Evolutionary conservation across 2,888 invertebrate species (phyloP).

Genomic region (Caenorhabditis sp.): DNA sequence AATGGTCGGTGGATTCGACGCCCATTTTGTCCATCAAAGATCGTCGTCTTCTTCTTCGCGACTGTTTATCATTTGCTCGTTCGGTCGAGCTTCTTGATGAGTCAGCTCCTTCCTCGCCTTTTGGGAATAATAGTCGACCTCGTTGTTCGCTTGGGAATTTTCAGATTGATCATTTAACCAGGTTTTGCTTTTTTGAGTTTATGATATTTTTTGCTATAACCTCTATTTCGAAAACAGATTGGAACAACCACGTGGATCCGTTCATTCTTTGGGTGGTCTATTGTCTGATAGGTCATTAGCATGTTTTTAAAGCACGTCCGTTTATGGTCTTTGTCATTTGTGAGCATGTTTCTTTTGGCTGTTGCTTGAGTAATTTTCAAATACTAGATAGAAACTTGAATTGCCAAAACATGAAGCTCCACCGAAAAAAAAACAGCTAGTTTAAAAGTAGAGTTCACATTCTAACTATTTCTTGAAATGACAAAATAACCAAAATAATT

Average conservation of each 20-base stretch:
- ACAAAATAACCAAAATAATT: too few relatives aligned
- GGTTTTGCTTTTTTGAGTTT: conserved; percentile 26
- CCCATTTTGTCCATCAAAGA: conserved; percentile 24
- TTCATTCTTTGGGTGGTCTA: conserved; percentile 44
- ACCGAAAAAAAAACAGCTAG: too few relatives aligned
- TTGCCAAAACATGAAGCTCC: too few relatives aligned
- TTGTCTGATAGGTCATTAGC: conserved; percentile 28
- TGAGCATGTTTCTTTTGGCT: conserved; percentile 4
- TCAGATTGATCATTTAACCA: conserved; percentile 32
- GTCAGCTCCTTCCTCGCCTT: conserved; percentile 36
- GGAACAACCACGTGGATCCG: conserved; percentile 49
- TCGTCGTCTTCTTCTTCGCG: conserved; percentile 29
- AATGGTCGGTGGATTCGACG: conserved; percentile 24
- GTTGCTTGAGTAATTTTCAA: too few relatives aligned
- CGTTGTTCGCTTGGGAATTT: conserved; percentile 38
- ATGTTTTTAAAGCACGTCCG: background rate
- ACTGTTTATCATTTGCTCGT: conserved; percentile 34
- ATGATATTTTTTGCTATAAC: too few relatives aligned
- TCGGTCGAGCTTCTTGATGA: conserved; percentile 28
- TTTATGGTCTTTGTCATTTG: background rate
- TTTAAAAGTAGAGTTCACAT: too few relatives aligned
- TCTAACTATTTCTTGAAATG: too few relatives aligned
- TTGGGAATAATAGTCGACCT: conserved; percentile 26
- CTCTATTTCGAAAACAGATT: conserved; percentile 27
- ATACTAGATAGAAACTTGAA: too few relatives aligned